Conservation (phyloP, 2,113 vertebrate species). For the Xenopus laevis region DNA sequence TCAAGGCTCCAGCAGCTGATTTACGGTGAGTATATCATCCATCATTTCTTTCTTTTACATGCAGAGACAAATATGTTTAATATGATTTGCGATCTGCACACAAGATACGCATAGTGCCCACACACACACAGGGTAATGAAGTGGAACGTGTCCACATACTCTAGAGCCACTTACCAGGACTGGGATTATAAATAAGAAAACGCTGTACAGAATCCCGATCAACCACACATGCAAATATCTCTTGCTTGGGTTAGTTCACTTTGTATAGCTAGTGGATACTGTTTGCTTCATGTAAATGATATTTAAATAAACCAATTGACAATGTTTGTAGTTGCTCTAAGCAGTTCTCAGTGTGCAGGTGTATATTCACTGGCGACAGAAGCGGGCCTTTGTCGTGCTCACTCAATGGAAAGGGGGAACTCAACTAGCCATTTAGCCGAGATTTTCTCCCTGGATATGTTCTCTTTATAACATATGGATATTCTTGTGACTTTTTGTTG, state of each 20-base stretch:
- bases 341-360: constrained; percentile 89
- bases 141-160: background rate
- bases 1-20: no score
- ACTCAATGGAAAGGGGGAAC: constrained; percentile 64
- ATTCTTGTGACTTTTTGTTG: constrained; percentile 99
- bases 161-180: background rate
- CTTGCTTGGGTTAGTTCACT: constrained; percentile 66
- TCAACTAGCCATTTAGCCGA: constrained; percentile 88
- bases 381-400: constrained; percentile 99
- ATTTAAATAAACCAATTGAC: constrained; percentile 65
- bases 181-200: background rate
- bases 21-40: no score
- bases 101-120: constrained; percentile 84
- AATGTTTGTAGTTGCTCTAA: constrained; percentile 95
- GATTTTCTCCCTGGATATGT: constrained; percentile 94
- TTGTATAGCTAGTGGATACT: background rate
- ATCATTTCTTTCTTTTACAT: no score
- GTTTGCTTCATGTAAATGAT: background rate
- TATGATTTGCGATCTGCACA: constrained; percentile 57
- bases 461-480: constrained; percentile 97
- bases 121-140: background rate
- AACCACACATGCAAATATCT: constrained; percentile 71
- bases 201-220: constrained; percentile 73
- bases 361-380: constrained; percentile 95
- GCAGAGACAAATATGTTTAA: no score